Evolutionary conservation across 2,113 vertebrate species (phyloP), one percentile per base, ranked within the genome.

Genomic region (Zonotrichia leucophrys): DNA sequence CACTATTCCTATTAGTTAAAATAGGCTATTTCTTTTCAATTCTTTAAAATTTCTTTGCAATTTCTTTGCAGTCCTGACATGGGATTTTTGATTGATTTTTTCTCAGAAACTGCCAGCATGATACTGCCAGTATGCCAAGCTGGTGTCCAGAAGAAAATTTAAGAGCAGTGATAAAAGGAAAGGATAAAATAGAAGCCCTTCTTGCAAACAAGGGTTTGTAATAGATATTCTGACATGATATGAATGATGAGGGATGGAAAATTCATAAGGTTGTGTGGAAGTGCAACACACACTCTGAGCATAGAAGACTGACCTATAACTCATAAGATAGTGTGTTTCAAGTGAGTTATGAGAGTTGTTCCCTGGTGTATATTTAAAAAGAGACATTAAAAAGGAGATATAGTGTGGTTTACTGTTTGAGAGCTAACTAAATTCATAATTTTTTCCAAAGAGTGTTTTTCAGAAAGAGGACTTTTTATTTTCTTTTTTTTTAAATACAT

Each of bases 191-290:
- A 94, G 68, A 93, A 95, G 50, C 64, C 11, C 60, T 93, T 83
- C 66, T 83, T 78, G 86, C 90, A 94, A 84, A 95, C 87, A 72
- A 84, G 86, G 42, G 55, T 91, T 92, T 95, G 68, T 91, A 93
- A 96, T 95, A 91, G 83, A 92, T 93, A 94, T 95, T 76, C 83
- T 89, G 94, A 75, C 96, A 92, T 7, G 5, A 46, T 90, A n/a
- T 90, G 77, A 95, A 82, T 92, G 85, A 94, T 55, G 70, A 75
- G 83, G 81, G 93, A 88, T 82, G 82, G 89, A 96, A 88, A 91
- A 97, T 94, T 96, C 95, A 93, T 96, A 94, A 92, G 37, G 11
- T 56, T 78, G 27, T 92, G 68, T 60, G 63, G 90, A 91, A 94
- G 76, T 92, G 92, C 76, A 93, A 78, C 79, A 78, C 82, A 84